phyloP scores from a whole-genome alignment of 2,113 vertebrate species.

The Euleptes europaea region DNA sequence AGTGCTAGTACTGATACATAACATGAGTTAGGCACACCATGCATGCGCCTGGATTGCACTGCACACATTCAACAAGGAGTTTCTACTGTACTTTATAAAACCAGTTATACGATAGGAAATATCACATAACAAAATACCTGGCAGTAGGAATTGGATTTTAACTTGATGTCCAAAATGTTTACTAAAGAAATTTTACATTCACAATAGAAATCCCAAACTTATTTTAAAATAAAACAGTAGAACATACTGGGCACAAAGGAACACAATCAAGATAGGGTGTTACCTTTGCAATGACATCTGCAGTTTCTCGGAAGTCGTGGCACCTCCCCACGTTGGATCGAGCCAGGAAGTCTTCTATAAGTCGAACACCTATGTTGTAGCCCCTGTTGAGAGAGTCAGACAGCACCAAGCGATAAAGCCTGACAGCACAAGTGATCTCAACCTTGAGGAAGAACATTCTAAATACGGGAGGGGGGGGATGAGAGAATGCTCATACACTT shows the following conservation, averaged over 20 bases:
- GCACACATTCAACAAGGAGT: neutral
- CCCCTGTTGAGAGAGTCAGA: conserved; percentile 80
- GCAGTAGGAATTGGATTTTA: too few species aligned
- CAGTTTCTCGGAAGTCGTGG: conserved; percentile 98
- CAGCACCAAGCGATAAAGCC: neutral
- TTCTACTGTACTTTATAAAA: too few species aligned
- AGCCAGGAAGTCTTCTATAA: conserved; percentile 98
- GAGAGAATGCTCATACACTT: neutral
- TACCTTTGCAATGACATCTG: conserved; percentile 98
- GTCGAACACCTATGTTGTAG: conserved; percentile 97
- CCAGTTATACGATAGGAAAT: too few species aligned
- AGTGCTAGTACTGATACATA: neutral
- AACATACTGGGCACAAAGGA: neutral
- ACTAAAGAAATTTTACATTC: neutral
- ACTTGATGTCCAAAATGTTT: neutral
- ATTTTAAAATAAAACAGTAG: neutral
- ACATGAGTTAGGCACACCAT: neutral
- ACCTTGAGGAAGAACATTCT: neutral
- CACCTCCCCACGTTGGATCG: conserved; percentile 96
- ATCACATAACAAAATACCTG: too few species aligned
- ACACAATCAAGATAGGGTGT: neutral
- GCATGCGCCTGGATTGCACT: neutral
- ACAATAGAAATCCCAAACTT: neutral
- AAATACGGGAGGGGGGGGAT: fast-evolving
- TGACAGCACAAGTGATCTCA: neutral